Conservation (phyloP, 2,797 vertebrate genomes). For the Galago senegalensis region DNA sequence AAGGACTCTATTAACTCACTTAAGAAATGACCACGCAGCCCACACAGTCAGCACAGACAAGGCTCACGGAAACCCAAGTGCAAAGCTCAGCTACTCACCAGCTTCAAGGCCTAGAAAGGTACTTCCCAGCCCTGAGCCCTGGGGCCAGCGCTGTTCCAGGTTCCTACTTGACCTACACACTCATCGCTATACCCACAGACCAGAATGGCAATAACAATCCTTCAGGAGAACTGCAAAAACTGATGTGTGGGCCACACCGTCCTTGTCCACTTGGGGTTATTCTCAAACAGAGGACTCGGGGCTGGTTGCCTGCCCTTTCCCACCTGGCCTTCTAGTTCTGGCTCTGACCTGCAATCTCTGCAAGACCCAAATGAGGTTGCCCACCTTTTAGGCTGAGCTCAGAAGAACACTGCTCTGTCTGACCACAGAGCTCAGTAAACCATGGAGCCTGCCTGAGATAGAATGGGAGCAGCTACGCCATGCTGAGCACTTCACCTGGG, state of each 20-base stretch:
- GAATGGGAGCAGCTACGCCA: not conserved
- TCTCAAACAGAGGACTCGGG: not conserved
- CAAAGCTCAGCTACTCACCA: not conserved
- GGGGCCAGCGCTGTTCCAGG: not conserved
- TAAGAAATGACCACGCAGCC: not conserved
- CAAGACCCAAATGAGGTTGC: not conserved
- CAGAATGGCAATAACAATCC: not conserved
- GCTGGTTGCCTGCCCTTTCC: not conserved
- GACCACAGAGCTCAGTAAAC: not conserved
- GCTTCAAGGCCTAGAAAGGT: not conserved
- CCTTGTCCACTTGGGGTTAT: not conserved
- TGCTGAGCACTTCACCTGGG: accelerated
- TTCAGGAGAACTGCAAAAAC: not conserved
- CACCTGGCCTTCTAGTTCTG: not conserved
- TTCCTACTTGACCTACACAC: not conserved
- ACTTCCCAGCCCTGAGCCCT: not conserved
- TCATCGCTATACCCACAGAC: not conserved
- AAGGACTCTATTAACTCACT: not conserved
- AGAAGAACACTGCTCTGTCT: not conserved
- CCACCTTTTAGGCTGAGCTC: not conserved
- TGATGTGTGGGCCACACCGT: not conserved
- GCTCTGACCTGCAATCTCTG: not conserved
- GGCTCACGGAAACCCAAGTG: not conserved
- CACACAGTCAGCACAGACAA: not conserved
- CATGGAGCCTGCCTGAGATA: not conserved